A percentile compares a stretch with the other conserved stretches of the same genome.
Conservation (phyloP, 2,113 vertebrate species). For the Arvicanthis niloticus region DNA sequence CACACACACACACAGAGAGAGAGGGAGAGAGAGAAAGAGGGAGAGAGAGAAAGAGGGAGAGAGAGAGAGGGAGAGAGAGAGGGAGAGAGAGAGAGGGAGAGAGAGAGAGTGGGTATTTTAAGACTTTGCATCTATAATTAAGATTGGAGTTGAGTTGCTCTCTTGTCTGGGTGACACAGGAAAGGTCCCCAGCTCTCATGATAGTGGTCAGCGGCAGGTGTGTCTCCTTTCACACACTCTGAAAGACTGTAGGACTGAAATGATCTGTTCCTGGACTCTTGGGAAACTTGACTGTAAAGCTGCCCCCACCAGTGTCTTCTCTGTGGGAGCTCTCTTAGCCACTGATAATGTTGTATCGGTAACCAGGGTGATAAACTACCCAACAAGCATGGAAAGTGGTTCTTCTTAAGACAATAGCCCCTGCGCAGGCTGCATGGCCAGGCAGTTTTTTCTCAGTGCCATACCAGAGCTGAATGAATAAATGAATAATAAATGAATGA, state of each 20-base stretch:
- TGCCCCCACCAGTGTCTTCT: background rate
- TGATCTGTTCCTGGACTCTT: background rate
- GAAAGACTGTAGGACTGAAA: background rate
- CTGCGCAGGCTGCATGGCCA: background rate
- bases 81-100: background rate
- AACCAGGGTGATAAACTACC: background rate
- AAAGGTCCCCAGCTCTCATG: background rate
- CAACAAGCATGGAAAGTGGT: background rate
- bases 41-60: no score
- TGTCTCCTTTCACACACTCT: background rate
- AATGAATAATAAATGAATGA: no score
- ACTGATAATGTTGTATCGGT: background rate
- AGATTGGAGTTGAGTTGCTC: background rate
- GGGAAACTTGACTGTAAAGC: slow-evolving; percentile 39
- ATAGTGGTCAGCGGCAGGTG: background rate
- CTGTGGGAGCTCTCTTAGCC: background rate
- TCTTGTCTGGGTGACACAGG: background rate
- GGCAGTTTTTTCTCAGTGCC: background rate
- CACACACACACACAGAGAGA: background rate
- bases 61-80: background rate
- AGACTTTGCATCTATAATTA: background rate
- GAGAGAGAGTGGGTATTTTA: background rate
- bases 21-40: background rate
- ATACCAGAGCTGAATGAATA: background rate
- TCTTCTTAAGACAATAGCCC: background rate